A percentile compares a stretch with the other conserved stretches of the same genome.
Conservation (phyloP, 2,797 vertebrate genomes). For the Fistularia commersonii region DNA sequence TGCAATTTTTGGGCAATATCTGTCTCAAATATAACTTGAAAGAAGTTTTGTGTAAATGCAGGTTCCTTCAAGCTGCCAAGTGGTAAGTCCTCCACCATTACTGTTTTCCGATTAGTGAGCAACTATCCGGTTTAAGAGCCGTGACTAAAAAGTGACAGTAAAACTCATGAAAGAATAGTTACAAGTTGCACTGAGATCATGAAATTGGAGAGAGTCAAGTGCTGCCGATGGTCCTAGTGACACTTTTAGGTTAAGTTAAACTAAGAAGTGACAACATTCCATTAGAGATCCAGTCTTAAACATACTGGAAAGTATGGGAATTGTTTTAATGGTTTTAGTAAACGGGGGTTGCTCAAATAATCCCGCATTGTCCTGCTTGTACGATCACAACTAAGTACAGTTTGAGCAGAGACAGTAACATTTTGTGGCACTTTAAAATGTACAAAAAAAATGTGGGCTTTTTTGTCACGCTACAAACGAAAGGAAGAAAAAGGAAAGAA, state of each 20-base stretch:
- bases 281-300: not conserved
- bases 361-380: too few relatives aligned
- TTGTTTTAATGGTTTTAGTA: too few relatives aligned
- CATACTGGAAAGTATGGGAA: too few relatives aligned
- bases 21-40: constrained; percentile 2
- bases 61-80: constrained; percentile 26
- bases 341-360: too few relatives aligned
- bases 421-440: too few relatives aligned
- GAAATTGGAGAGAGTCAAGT: not conserved
- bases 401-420: too few relatives aligned
- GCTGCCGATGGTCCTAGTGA: constrained; percentile 16
- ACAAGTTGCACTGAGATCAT: not conserved
- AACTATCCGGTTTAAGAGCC: constrained; percentile 5
- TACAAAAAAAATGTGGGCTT: too few relatives aligned
- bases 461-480: too few relatives aligned
- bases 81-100: constrained; percentile 14
- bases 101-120: constrained; percentile 8
- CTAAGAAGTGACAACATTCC: constrained; percentile 10
- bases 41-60: constrained; percentile 16
- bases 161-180: constrained; percentile 10
- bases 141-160: constrained; percentile 10
- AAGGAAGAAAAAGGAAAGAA: too few relatives aligned
- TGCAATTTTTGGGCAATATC: constrained; percentile 5
- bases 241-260: constrained; percentile 9
- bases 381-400: too few relatives aligned